Evolutionary conservation across 1,140 invertebrate genomes (phyloP).

Genomic region (Pissodes strobi): DNA sequence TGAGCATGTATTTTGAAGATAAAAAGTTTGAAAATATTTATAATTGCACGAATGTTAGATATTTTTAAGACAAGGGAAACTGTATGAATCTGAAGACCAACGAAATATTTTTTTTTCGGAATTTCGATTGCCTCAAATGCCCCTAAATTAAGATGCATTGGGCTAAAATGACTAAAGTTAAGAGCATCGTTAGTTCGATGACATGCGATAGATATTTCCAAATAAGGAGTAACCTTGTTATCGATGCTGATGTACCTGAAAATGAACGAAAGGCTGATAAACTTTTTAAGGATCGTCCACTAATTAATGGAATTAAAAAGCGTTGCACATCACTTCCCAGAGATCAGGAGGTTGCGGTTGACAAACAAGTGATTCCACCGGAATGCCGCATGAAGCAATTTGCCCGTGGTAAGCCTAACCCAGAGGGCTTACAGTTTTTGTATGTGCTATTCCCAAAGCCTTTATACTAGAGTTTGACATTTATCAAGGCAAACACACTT

Average conservation of each 20-base stretch:
- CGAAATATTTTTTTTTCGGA: not conserved
- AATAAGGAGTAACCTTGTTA: not conserved
- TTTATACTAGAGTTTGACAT: too few relatives aligned
- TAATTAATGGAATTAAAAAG: too few relatives aligned
- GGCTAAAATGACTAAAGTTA: not conserved
- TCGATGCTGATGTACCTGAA: not conserved
- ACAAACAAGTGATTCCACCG: too few relatives aligned
- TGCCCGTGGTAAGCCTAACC: too few relatives aligned
- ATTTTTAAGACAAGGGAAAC: not conserved
- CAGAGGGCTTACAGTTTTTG: too few relatives aligned
- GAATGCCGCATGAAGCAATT: too few relatives aligned
- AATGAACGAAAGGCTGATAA: not conserved
- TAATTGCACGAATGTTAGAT: not conserved
- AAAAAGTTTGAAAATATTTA: not conserved
- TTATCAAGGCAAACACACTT: too few relatives aligned
- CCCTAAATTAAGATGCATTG: not conserved
- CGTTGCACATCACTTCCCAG: too few relatives aligned
- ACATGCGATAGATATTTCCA: not conserved
- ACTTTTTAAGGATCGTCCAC: not conserved
- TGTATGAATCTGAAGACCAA: not conserved
- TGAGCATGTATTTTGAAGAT: not conserved
- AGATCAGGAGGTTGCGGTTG: too few relatives aligned
- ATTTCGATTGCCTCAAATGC: not conserved
- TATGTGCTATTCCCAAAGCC: too few relatives aligned
- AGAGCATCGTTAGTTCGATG: not conserved